phyloP scores from a whole-genome alignment of 1,140 invertebrate species.

The Mactra quadrangularis region DNA sequence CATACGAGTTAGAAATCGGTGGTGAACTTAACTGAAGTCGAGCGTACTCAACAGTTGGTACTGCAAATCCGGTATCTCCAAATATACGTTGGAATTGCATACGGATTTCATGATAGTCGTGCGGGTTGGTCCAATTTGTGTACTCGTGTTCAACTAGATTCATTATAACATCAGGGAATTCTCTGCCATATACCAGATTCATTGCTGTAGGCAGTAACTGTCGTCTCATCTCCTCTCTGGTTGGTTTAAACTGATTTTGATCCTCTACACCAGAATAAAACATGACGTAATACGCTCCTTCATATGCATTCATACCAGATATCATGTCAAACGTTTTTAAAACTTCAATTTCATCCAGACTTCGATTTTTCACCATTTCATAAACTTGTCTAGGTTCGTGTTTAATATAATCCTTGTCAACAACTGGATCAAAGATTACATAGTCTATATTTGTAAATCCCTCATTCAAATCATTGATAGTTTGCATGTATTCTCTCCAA shows the following conservation, averaged over 20 bases:
- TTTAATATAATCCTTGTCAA: constrained; percentile 54
- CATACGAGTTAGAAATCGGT: constrained; percentile 16
- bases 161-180: constrained; percentile 4
- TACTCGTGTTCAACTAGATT: constrained; percentile 23
- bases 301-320: constrained; percentile 43
- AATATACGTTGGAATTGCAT: not conserved
- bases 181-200: not conserved
- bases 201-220: not conserved
- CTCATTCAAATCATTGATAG: not conserved
- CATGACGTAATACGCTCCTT: constrained; percentile 31
- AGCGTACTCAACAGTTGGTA: constrained; percentile 7
- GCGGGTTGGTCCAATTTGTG: constrained; percentile 26
- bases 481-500: not conserved
- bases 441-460: constrained; percentile 1
- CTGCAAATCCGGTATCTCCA: constrained; percentile 27
- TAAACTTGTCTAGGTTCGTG: not conserved
- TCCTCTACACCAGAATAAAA: not conserved
- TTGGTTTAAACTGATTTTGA: constrained; percentile 18
- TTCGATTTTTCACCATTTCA: not conserved
- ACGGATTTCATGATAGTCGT: constrained; percentile 10
- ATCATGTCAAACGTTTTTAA: constrained; percentile 57
- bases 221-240: constrained; percentile 19
- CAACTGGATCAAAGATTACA: not conserved
- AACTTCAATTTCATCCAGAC: constrained; percentile 7
- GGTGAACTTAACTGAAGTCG: constrained; percentile 9